A percentile compares a stretch with the other conserved stretches of the same genome.
These are phyloP conservation scores for Tyto alba DNA, from an alignment of 2,113 vertebrate genomes.

Conservation along the genomic window DNA sequence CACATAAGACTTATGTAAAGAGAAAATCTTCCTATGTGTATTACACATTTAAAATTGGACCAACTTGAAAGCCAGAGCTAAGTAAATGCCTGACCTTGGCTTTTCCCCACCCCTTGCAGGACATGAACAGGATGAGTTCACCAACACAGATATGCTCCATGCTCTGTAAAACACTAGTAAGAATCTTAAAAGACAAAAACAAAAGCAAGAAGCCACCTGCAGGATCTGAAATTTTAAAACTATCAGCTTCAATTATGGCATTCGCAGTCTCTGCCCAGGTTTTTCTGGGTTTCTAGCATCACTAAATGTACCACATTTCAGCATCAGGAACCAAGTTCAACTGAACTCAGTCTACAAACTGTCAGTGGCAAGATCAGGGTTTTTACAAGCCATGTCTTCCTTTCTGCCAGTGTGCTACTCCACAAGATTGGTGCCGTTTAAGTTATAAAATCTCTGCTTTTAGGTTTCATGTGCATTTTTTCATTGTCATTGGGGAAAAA, in stretches of 20 bases:
- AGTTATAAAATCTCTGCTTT: background rate
- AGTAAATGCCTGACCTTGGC: background rate
- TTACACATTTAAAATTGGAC: background rate
- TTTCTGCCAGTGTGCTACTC: background rate
- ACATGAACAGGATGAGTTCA: background rate
- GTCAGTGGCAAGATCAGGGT: background rate
- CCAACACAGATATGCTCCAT: background rate
- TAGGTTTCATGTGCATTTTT: background rate
- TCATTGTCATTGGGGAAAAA: background rate
- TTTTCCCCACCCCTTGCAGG: background rate
- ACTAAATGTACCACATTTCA: background rate
- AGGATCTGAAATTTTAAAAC: background rate
- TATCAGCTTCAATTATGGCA: background rate
- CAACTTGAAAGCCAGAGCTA: background rate
- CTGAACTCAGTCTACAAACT: background rate
- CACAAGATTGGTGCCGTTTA: background rate
- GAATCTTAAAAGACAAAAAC: background rate
- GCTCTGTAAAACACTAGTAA: background rate
- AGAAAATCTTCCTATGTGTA: too few relatives aligned
- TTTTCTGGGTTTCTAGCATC: background rate
- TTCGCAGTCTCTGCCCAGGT: background rate
- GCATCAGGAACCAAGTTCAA: background rate
- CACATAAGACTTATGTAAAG: background rate
- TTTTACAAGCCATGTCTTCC: background rate
- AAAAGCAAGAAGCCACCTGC: accelerated